A percentile compares a stretch with the other conserved stretches of the same genome.
Evolutionary conservation across 2,888 invertebrate genomes (phyloP).

Genomic region (Protonemura montana): DNA sequence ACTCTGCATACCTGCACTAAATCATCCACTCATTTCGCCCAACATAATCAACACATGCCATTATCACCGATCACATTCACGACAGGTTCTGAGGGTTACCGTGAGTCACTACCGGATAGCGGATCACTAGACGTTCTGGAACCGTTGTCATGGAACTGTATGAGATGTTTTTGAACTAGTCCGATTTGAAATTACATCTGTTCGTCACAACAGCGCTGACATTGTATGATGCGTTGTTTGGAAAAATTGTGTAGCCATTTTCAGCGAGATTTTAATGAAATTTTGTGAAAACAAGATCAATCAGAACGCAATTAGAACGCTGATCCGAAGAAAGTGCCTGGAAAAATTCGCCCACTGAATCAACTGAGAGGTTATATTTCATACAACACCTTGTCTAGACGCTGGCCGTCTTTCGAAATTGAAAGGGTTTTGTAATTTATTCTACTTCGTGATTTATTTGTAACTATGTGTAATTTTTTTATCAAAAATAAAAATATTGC

Average conservation of each 20-base stretch:
- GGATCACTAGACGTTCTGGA: background rate
- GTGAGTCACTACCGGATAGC: background rate
- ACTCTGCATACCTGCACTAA: slow-evolving; percentile 35
- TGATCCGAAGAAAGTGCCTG: background rate
- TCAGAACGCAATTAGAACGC: background rate
- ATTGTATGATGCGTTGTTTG: background rate
- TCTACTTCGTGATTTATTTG: background rate
- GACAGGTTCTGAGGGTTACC: background rate
- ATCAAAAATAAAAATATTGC: background rate
- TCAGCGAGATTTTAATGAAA: background rate
- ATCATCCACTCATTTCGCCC: background rate
- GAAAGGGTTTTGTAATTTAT: background rate
- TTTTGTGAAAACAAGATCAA: background rate
- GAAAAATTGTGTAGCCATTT: background rate
- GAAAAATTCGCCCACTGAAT: background rate
- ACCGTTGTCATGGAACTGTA: background rate
- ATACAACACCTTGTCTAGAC: background rate
- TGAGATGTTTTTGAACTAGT: background rate
- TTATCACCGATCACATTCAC: background rate
- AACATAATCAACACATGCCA: slow-evolving; percentile 5
- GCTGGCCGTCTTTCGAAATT: background rate
- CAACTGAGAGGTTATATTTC: background rate
- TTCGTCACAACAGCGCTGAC: background rate
- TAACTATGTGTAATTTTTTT: background rate
- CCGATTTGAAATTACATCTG: background rate